Evolutionary conservation across 2,113 vertebrate genomes (phyloP), one percentile per base, ranked within the genome.

Genomic region (Puntigrus tetrazona): DNA sequence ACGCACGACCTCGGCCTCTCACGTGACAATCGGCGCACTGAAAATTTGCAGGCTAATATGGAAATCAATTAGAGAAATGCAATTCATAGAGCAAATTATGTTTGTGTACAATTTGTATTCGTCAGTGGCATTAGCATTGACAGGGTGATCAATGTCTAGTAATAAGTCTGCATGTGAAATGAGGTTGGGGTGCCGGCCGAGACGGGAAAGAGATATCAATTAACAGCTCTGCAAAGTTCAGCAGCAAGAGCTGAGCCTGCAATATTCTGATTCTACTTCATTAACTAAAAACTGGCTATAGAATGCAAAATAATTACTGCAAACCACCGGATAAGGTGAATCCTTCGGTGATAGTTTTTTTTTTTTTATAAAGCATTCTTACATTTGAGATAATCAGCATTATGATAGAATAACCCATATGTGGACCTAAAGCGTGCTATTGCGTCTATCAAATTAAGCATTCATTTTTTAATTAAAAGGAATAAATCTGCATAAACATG

Each of bases 71-170:
- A 78, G 87, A 82, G 84, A 90, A 83, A 87, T 84, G 73, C 13
- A 47, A 81, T 67, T 86, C 27, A 70, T 36, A 59, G 57, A 69
- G 43, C 55, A 81, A 76, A 87, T 67, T 20, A 55, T 78, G 43
- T 78, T 83, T 85, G 86, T 88, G 85, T 87, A 91, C 87, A 90
- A 91, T 92, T 89, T 88, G 91, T 91, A 92, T 94, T 94, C 91
- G 93, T 93, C 92, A 93, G 93, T 91, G 89, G 89, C 86, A 92
- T 90, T 90, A 72, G 86, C 88, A 91, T 57, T 90, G 93, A 91
- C 92, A 88, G 89, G 89, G 92, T 89, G 92, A 95, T 96, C 95
- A 89, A 96, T 96, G 93, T 87, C 90, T 89, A 92, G 91, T 92
- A 94, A 85, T 88, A 92, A 91, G 91, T 92, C 94, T 90, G 94